A percentile compares a stretch with the other conserved stretches of the same genome.
phyloP scores from a whole-genome alignment of 2,797 vertebrate genomes.

The Danio albolineatus region DNA sequence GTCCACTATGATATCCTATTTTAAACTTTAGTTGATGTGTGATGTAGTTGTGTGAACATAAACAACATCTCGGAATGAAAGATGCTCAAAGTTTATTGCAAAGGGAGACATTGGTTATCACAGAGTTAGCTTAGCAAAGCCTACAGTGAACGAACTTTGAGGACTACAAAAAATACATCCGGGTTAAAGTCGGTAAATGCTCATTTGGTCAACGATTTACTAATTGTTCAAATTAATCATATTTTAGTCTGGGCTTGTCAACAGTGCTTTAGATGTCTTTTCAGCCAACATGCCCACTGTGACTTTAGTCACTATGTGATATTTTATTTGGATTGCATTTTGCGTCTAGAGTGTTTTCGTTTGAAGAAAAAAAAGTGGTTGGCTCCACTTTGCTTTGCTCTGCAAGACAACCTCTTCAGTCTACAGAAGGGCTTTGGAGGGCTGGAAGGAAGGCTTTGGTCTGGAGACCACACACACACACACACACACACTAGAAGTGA shows the following conservation, averaged over 20 bases:
- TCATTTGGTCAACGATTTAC: slow-evolving; percentile 19
- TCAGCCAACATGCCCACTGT: slow-evolving; percentile 32
- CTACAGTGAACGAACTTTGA: no score
- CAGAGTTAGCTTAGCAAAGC: no score
- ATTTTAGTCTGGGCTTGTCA: slow-evolving; percentile 36
- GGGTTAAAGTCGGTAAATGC: no score
- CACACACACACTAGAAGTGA: slow-evolving; percentile 51
- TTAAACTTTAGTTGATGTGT: no score
- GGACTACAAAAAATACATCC: no score
- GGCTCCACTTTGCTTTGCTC: slow-evolving; percentile 31
- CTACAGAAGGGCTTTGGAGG: slow-evolving; percentile 28
- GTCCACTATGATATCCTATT: no score
- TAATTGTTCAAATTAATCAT: slow-evolving; percentile 36
- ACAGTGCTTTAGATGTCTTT: slow-evolving; percentile 31
- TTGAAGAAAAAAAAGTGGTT: not conserved
- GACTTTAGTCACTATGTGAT: slow-evolving; percentile 30
- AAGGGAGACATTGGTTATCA: no score
- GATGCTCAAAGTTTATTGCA: no score
- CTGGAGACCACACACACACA: slow-evolving; percentile 56
- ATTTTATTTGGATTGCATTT: slow-evolving; percentile 51
- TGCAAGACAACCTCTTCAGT: slow-evolving; percentile 34
- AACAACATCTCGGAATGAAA: no score
- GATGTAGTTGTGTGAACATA: no score
- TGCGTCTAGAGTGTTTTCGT: slow-evolving; percentile 23
- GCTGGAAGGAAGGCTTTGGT: slow-evolving; percentile 35